phyloP scores from a whole-genome alignment of 2,888 invertebrate genomes.

The Lasius fuliginosus region DNA sequence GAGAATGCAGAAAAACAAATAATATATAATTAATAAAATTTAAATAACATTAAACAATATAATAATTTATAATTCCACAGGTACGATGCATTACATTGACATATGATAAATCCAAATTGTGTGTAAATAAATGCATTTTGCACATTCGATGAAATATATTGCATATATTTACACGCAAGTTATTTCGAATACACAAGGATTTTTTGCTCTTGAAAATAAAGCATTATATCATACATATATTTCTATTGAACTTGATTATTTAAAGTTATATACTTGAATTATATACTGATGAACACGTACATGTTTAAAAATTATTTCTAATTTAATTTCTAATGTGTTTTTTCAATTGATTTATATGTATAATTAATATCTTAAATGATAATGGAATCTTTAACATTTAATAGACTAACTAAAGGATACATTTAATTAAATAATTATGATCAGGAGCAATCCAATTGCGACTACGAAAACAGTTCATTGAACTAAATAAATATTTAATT shows the following conservation, averaged over 20 bases:
- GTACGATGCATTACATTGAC: not conserved
- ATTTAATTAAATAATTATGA: not conserved
- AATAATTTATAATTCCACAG: not conserved
- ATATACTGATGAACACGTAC: not conserved
- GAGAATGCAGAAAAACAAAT: no score
- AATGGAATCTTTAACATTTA: not conserved
- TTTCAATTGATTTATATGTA: not conserved
- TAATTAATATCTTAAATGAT: not conserved
- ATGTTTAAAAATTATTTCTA: not conserved
- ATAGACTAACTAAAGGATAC: conserved; percentile 2
- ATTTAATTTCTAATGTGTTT: conserved; percentile 11
- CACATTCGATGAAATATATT: not conserved
- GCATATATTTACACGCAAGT: conserved; percentile 5
- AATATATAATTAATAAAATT: not conserved
- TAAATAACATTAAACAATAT: not conserved
- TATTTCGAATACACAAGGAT: not conserved
- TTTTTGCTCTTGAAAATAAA: not conserved
- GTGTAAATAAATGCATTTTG: not conserved
- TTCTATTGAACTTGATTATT: not conserved
- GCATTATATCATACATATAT: not conserved
- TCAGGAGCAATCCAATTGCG: not conserved
- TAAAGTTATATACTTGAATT: not conserved
- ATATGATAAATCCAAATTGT: not conserved
- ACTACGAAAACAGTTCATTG: not conserved
- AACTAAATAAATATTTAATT: conserved; percentile 30